These are phyloP conservation scores for Trinorchestia longiramus DNA, from an alignment of 1,140 invertebrate species.

Conservation along the genomic window DNA sequence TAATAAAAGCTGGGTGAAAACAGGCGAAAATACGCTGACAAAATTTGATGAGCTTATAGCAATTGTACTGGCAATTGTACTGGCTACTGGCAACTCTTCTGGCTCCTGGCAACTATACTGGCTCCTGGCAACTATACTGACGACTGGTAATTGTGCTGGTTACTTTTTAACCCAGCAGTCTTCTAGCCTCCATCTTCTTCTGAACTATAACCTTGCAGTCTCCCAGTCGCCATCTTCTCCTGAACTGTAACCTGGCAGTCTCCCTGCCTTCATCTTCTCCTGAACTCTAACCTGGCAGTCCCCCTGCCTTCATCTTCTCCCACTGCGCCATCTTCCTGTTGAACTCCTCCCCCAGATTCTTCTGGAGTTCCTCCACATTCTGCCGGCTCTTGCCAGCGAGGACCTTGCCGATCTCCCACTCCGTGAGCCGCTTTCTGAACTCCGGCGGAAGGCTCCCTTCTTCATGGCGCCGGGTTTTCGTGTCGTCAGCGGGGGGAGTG, in stretches of 20 bases:
- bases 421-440: constrained; percentile 66
- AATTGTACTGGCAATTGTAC: too few species aligned
- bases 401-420: constrained; percentile 67
- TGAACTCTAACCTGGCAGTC: neutral
- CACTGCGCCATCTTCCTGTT: constrained; percentile 73
- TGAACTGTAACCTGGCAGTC: neutral
- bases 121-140: too few species aligned
- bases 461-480: constrained; percentile 63
- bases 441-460: constrained; percentile 66
- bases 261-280: constrained; percentile 43
- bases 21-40: too few species aligned
- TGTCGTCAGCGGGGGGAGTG: constrained; percentile 57
- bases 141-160: too few species aligned
- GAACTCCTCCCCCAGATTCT: constrained; percentile 72
- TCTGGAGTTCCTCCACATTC: constrained; percentile 71
- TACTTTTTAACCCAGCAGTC: too few species aligned
- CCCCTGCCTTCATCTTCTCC: constrained; percentile 68
- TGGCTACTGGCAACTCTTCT: too few species aligned
- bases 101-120: too few species aligned
- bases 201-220: too few species aligned
- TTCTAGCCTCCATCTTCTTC: too few species aligned
- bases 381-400: constrained; percentile 64
- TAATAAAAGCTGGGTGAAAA: too few species aligned
- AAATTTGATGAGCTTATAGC: too few species aligned
- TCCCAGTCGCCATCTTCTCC: too few species aligned